Evolutionary conservation across 2,113 vertebrate genomes (phyloP).

Genomic region (Ascaphus truei): DNA sequence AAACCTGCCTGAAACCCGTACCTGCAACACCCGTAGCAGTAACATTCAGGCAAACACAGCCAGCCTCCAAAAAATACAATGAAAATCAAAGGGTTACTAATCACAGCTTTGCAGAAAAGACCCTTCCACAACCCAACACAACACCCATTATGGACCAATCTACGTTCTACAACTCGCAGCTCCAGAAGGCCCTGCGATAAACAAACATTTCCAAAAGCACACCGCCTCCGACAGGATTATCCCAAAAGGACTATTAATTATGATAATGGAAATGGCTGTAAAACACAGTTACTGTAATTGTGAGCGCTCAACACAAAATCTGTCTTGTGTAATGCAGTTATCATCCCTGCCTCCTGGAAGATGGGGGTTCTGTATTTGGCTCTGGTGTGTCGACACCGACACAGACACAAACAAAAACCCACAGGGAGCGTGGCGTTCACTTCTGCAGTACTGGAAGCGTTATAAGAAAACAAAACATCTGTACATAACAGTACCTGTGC

Average conservation of each 20-base stretch:
- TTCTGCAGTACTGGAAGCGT: not conserved
- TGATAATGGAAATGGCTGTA: constrained; percentile 13
- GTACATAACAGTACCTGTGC: constrained; percentile 1
- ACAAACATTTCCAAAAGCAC: constrained; percentile 10
- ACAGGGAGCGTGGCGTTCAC: too few species aligned
- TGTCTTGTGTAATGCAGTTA: constrained; percentile 23
- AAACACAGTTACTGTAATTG: constrained; percentile 26
- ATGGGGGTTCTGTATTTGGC: not conserved
- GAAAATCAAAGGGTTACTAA: too few species aligned
- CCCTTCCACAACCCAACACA: not conserved
- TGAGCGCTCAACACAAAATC: not conserved
- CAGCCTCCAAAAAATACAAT: too few species aligned
- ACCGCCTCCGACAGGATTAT: constrained; percentile 18
- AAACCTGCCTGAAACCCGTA: too few species aligned
- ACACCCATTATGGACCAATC: not conserved
- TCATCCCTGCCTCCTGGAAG: not conserved
- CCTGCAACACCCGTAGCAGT: too few species aligned
- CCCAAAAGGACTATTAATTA: constrained; percentile 34
- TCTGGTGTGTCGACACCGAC: not conserved
- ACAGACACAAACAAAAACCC: too few species aligned
- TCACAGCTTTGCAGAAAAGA: not conserved
- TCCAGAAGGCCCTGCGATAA: not conserved
- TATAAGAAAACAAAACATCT: not conserved
- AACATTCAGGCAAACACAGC: too few species aligned
- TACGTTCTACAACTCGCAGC: not conserved